These are phyloP conservation scores for Rhabditoides inermis DNA, from an alignment of 2,888 invertebrate species.

Conservation along the genomic window DNA sequence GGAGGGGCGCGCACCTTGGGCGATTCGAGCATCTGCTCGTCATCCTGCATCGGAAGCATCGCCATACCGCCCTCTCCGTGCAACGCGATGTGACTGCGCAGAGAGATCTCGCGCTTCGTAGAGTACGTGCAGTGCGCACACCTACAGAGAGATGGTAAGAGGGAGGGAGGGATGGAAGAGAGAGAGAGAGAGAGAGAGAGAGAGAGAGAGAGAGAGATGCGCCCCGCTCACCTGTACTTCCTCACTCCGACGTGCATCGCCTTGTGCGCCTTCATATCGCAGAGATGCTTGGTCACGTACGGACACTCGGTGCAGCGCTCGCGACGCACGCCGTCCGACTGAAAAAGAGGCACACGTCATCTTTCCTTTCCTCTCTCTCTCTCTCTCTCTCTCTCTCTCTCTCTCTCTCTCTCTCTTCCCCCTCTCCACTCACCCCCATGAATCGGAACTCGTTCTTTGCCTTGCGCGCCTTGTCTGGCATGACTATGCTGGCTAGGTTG, in stretches of 20 bases:
- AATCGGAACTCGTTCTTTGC: not conserved
- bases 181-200: not conserved
- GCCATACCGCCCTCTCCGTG: constrained; percentile 11
- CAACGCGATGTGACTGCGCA: constrained; percentile 17
- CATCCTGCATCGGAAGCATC: no score
- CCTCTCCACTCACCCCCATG: not conserved
- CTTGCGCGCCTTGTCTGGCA: not conserved
- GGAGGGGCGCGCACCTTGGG: no score
- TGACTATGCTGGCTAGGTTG: not conserved
- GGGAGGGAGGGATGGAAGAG: no score
- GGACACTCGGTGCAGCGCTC: constrained; percentile 24
- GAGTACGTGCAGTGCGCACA: constrained; percentile 26
- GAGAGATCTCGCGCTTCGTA: constrained; percentile 18
- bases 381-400: not conserved
- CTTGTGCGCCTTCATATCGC: constrained; percentile 23
- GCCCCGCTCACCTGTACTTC: constrained; percentile 12
- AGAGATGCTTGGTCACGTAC: constrained; percentile 22
- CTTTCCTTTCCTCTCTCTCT: not conserved
- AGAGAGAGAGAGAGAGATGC: no score
- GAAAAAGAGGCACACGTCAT: not conserved
- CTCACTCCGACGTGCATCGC: constrained; percentile 14
- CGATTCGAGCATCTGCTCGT: no score
- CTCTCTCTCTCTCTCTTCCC: not conserved
- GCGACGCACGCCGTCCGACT: constrained; percentile 11
- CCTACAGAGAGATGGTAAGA: not conserved